phyloP scores from a whole-genome alignment of 1,140 invertebrate genomes.

The Heliothis subflexa region DNA sequence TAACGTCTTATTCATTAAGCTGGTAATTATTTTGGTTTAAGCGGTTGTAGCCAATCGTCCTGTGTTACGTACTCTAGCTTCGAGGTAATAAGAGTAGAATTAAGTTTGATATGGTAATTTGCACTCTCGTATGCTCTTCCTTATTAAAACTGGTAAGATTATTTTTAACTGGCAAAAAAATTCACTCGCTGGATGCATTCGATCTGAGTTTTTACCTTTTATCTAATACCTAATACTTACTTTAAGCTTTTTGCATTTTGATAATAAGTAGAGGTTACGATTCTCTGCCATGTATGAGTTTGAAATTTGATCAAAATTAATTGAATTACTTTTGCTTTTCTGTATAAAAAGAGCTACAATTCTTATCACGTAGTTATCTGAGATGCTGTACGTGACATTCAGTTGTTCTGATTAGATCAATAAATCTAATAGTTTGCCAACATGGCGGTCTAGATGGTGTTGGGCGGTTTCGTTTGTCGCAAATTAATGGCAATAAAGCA shows the following conservation, averaged over 20 bases:
- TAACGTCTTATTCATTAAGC: slow-evolving; percentile 54
- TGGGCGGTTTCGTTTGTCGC: slow-evolving; percentile 76
- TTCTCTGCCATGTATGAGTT: too few species aligned
- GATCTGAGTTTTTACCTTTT: too few species aligned
- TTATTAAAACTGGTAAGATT: neutral
- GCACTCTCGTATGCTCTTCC: neutral
- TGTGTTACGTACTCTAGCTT: slow-evolving; percentile 6
- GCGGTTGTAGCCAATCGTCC: slow-evolving; percentile 17
- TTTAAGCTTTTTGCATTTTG: too few species aligned
- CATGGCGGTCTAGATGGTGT: slow-evolving; percentile 62
- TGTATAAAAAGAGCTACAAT: neutral
- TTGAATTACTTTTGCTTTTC: neutral
- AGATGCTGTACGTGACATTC: slow-evolving; percentile 4
- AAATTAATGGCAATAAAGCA: slow-evolving; percentile 82
- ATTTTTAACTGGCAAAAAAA: too few species aligned
- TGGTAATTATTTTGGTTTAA: slow-evolving; percentile 48
- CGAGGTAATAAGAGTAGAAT: slow-evolving; percentile 3
- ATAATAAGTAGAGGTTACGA: too few species aligned
- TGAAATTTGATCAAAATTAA: too few species aligned
- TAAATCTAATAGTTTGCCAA: slow-evolving; percentile 51
- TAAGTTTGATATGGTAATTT: neutral
- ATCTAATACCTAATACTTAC: too few species aligned
- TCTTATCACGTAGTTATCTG: neutral
- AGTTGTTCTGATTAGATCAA: slow-evolving; percentile 46
- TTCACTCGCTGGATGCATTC: too few species aligned